Base-by-base conservation (phyloP, 2,113 vertebrate genomes). In the Catharus minimus region DNA sequence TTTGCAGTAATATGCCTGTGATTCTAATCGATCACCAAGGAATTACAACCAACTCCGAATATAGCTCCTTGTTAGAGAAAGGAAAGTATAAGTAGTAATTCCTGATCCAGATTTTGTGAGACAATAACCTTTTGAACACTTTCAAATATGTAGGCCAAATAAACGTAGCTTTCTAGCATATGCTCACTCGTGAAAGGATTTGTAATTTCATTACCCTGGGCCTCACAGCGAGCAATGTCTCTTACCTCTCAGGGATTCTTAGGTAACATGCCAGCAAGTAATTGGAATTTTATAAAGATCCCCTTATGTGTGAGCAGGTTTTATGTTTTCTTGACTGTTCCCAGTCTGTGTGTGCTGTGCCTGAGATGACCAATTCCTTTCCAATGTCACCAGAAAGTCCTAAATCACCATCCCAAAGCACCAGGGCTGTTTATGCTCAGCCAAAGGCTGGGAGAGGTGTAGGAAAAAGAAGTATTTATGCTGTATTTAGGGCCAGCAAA, bases 211-310 rank as follows among this genome's bases (percentile, higher is more conserved):
- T 92, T 94, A 86, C 76, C 55, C 33, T 0, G 0, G 82, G 81
- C 58, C 89, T 94, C 83, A 69, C 75, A 64, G 72, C 0, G 3
- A 86, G 82, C 75, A 81, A 4, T 85, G 18, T 88, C 78, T 89
- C 68, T 39, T 93, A 86, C 72, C 86, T 93, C 92, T 93, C 52
- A 86, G 94, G 94, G 92, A 94, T 92, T 95, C 90, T 95, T 90
- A 89, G 78, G 94, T 86, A 94, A 93, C 86, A 88, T 50, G 38
- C 55, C 62, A 82, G 87, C 61, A 69, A 64, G 55, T 78, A 92
- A 93, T 68, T 94, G 86, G 82, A 88, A 65, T 90, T 88, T 94
- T 88, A 92, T 82, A 88, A 95, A 85, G 73, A 90, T 85, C 69
- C 52, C 77, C 62, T 94, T 67, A 90, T 58, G 47, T 77, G 69